Conservation (phyloP, 2,888 invertebrate genomes). For the Autographa gamma region DNA sequence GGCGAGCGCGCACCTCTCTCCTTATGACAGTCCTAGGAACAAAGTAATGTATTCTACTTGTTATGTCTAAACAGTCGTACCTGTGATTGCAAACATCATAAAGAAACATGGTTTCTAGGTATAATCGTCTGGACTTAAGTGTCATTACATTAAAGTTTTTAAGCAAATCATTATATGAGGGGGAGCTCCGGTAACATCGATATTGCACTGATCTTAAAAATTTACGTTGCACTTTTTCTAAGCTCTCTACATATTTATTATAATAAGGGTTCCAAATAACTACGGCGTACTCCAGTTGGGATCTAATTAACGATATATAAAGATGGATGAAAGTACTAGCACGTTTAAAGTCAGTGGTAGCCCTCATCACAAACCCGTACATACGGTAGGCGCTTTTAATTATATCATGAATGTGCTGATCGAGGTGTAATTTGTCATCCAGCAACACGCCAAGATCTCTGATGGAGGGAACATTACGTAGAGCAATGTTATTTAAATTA, state of each 20-base stretch:
- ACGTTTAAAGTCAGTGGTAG: too few species aligned
- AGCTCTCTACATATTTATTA: neutral
- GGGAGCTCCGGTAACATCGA: too few species aligned
- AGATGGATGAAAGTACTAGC: neutral
- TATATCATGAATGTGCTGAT: neutral
- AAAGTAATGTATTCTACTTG: slow-evolving; percentile 7
- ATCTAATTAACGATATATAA: neutral
- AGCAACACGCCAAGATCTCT: neutral
- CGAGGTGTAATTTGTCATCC: neutral
- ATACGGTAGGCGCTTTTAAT: neutral
- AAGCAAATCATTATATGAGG: neutral
- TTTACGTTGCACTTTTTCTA: neutral
- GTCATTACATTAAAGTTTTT: neutral
- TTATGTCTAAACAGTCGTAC: slow-evolving; percentile 13
- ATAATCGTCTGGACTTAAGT: neutral
- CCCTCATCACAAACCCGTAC: neutral
- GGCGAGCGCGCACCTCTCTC: slow-evolving; percentile 16
- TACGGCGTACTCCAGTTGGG: slow-evolving; percentile 5
- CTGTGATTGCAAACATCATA: neutral
- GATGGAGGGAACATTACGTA: neutral
- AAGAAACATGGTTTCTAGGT: neutral
- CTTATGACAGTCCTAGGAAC: slow-evolving; percentile 13
- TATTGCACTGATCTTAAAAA: too few species aligned
- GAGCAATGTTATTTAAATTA: neutral
- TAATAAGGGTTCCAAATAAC: too few species aligned